Percentiles rank a stretch among this genome's conserved stretches.
These are phyloP conservation scores for Pantherophis alleghaniensis DNA, from an alignment of 2,797 vertebrate species.

Conservation along the genomic window DNA sequence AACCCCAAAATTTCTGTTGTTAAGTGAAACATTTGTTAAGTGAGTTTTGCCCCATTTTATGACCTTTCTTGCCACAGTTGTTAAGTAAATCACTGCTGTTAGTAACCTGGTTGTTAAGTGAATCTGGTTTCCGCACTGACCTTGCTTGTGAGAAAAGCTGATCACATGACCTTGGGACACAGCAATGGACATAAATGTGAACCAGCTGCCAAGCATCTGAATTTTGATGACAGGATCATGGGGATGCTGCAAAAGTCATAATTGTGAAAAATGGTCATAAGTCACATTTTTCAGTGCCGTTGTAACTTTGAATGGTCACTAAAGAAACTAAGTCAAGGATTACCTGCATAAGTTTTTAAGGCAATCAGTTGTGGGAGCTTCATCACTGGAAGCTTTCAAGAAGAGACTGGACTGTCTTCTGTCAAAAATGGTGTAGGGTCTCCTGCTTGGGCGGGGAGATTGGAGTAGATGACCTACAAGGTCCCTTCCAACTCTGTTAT, in stretches of 20 bases:
- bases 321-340: not conserved
- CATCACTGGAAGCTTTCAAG: no score
- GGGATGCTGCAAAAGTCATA: not conserved
- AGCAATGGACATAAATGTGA: not conserved
- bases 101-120: not conserved
- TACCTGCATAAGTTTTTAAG: not conserved
- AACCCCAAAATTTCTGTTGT: not conserved
- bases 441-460: no score
- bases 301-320: not conserved
- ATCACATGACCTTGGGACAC: not conserved
- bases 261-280: not conserved
- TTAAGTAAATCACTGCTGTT: not conserved
- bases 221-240: not conserved
- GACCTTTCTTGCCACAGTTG: not conserved
- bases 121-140: not conserved
- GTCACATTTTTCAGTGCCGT: not conserved
- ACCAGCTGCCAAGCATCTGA: not conserved
- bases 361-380: not conserved
- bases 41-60: not conserved
- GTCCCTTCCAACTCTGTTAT: no score
- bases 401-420: no score
- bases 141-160: not conserved
- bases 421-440: no score
- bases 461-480: no score
- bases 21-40: not conserved